Percentiles rank a stretch among this genome's conserved stretches.
Conservation (phyloP, 2,888 invertebrate genomes). For the Byasa hedistus region DNA sequence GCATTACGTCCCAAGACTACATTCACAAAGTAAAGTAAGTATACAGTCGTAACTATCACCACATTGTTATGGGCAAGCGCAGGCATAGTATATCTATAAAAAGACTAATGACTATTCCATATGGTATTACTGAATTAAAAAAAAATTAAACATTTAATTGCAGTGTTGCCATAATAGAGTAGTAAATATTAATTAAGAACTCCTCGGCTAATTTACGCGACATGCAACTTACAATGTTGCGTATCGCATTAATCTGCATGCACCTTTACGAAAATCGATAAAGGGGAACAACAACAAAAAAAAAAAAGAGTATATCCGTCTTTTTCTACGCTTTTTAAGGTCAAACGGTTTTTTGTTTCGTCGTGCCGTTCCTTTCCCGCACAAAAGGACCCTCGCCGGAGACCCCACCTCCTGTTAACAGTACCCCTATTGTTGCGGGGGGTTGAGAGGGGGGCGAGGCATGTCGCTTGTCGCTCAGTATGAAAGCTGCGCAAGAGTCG, state of each 20-base stretch:
- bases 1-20: too few relatives aligned
- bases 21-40: too few relatives aligned
- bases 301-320: slow-evolving; percentile 36
- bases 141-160: too few relatives aligned
- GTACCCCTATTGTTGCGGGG: slow-evolving; percentile 42
- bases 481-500: slow-evolving; percentile 46
- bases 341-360: slow-evolving; percentile 37
- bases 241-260: slow-evolving; percentile 27
- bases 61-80: too few relatives aligned
- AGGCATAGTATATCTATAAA: too few relatives aligned
- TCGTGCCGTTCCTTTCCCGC: slow-evolving; percentile 37
- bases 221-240: neutral
- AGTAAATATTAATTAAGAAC: too few relatives aligned
- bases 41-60: too few relatives aligned
- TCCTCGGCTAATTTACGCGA: too few relatives aligned
- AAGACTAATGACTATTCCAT: too few relatives aligned
- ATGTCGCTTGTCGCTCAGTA: slow-evolving; percentile 33
- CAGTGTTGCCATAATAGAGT: too few relatives aligned
- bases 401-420: slow-evolving; percentile 49
- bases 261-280: slow-evolving; percentile 33
- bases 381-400: slow-evolving; percentile 31
- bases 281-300: neutral
- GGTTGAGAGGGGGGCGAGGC: slow-evolving; percentile 18
- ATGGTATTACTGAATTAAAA: too few relatives aligned
- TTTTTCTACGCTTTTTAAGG: slow-evolving; percentile 35